phyloP scores from a whole-genome alignment of 2,888 invertebrate species.

The Callosobruchus maculatus region DNA sequence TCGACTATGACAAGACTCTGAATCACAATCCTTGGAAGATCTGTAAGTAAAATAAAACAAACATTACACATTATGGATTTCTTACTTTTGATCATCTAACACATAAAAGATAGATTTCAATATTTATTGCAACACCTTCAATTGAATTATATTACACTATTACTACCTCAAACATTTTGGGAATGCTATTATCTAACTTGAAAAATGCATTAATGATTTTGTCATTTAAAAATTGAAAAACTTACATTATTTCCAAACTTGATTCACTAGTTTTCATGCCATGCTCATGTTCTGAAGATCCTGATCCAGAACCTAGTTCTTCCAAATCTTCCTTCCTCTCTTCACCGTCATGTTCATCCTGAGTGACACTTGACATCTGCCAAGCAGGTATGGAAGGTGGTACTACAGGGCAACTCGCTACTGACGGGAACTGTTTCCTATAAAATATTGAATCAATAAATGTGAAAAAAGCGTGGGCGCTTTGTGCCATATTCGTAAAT shows the following conservation, averaged over 20 bases:
- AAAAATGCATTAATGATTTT: too few relatives aligned
- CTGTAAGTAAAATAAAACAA: not conserved
- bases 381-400: constrained; percentile 76
- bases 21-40: constrained; percentile 35
- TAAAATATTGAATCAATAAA: constrained; percentile 9
- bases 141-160: too few relatives aligned
- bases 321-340: constrained; percentile 56
- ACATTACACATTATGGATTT: too few relatives aligned
- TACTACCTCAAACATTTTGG: too few relatives aligned
- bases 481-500: too few relatives aligned
- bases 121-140: too few relatives aligned
- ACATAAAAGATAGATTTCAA: too few relatives aligned
- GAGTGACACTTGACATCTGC: constrained; percentile 67
- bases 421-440: constrained; percentile 77
- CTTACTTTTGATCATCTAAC: too few relatives aligned
- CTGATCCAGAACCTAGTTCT: constrained; percentile 56
- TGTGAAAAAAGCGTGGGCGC: not conserved
- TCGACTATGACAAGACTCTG: constrained; percentile 31
- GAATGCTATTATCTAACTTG: too few relatives aligned
- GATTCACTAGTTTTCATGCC: constrained; percentile 73
- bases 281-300: constrained; percentile 67
- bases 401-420: constrained; percentile 57
- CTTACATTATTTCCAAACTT: constrained; percentile 71
- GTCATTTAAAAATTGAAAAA: constrained; percentile 3
- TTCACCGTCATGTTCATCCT: constrained; percentile 43